phyloP scores from a whole-genome alignment of 2,888 invertebrate species.

The Acanthosepion esculentum region DNA sequence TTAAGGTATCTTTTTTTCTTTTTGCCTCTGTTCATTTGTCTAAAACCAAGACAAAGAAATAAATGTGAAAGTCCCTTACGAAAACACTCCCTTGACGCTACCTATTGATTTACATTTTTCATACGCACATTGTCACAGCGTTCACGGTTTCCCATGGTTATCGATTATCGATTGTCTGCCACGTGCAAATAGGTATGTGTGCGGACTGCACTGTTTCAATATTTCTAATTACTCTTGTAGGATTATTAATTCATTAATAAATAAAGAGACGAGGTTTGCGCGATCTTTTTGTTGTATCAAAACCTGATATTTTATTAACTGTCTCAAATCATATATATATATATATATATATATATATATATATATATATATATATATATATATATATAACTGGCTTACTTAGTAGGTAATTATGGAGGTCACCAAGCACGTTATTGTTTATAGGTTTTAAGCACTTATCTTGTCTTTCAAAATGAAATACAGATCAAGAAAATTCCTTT shows the following conservation, averaged over 20 bases:
- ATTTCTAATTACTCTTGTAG: not conserved
- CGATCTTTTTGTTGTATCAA: not conserved
- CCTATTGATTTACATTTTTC: not conserved
- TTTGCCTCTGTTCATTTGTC: no score
- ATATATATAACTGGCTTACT: not conserved
- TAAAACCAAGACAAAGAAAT: no score
- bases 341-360: not conserved
- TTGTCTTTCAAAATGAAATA: no score
- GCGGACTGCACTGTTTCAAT: not conserved
- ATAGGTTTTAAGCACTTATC: no score
- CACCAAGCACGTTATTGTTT: no score
- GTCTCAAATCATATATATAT: not conserved
- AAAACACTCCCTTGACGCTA: not conserved
- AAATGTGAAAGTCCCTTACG: not conserved
- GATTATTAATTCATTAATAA: not conserved
- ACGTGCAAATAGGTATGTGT: not conserved
- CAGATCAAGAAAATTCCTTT: no score
- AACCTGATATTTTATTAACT: not conserved
- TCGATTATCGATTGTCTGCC: conserved; percentile 13
- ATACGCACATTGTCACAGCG: not conserved
- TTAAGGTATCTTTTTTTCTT: no score
- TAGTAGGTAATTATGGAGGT: no score
- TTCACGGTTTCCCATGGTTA: not conserved
- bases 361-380: not conserved
- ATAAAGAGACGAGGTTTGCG: not conserved